Conservation (phyloP, 2,797 vertebrate genomes). For the Falco rusticolus region DNA sequence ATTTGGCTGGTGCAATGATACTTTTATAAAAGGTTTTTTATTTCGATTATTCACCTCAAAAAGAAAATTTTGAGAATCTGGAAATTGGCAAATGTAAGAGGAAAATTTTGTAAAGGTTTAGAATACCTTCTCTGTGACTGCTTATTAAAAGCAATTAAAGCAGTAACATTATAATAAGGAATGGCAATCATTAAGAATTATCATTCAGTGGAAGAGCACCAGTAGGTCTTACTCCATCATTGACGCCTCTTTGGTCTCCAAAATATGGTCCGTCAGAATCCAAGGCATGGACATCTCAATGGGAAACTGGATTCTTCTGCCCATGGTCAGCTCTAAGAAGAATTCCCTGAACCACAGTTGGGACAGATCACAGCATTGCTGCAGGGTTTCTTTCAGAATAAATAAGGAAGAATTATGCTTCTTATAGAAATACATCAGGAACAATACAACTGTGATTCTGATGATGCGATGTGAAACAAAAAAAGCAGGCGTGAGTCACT, state of each 20-base stretch:
- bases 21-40: neutral
- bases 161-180: neutral
- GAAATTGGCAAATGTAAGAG: neutral
- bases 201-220: neutral
- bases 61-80: neutral
- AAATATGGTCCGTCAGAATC: conserved; percentile 97
- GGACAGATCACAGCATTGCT: conserved; percentile 97
- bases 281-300: conserved; percentile 99
- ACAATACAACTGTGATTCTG: conserved; percentile 17
- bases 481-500: conserved; percentile 19
- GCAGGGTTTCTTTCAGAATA: conserved; percentile 88
- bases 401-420: conserved; percentile 25
- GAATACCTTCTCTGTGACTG: neutral
- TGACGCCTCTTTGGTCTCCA: conserved; percentile 95
- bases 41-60: neutral
- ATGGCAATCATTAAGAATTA: neutral
- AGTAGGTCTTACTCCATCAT: conserved; percentile 93
- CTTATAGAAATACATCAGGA: neutral
- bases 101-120: neutral
- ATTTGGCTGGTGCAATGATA: neutral
- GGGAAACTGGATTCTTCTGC: conserved; percentile 96
- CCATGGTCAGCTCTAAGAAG: conserved; percentile 97
- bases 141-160: neutral
- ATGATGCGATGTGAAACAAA: conserved; percentile 39
- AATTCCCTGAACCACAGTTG: conserved; percentile 99